Evolutionary conservation across 2,113 vertebrate species (phyloP).

Genomic region (Rousettus leschenaultii): DNA sequence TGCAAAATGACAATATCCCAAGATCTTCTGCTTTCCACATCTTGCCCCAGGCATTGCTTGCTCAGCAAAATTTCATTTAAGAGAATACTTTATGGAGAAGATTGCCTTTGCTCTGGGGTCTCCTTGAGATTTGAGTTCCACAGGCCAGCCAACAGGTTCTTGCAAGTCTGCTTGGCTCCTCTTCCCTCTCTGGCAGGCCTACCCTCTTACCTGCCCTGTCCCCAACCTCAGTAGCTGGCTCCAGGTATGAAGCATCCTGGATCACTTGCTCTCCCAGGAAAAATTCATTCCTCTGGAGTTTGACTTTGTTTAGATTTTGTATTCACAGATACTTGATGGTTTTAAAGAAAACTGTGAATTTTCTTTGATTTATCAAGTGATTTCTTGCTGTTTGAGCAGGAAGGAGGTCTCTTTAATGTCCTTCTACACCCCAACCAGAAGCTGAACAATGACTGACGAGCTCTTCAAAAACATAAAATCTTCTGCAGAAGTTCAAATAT

Average conservation of each 20-base stretch:
- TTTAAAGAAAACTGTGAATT: background rate
- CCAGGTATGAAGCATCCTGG: no score
- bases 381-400: background rate
- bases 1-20: background rate
- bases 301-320: background rate
- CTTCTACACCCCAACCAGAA: background rate
- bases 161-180: background rate
- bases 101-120: background rate
- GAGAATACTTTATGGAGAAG: background rate
- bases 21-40: background rate
- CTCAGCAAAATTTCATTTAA: background rate
- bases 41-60: background rate
- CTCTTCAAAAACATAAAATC: background rate
- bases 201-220: background rate
- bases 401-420: background rate
- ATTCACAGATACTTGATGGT: background rate
- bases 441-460: background rate
- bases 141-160: background rate
- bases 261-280: background rate
- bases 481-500: background rate
- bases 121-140: background rate
- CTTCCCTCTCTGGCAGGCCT: background rate
- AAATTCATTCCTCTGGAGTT: background rate
- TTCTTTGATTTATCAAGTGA: background rate
- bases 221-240: background rate